Base-by-base conservation (phyloP, 2,113 vertebrate genomes). In the Rhinoptilus africanus region DNA sequence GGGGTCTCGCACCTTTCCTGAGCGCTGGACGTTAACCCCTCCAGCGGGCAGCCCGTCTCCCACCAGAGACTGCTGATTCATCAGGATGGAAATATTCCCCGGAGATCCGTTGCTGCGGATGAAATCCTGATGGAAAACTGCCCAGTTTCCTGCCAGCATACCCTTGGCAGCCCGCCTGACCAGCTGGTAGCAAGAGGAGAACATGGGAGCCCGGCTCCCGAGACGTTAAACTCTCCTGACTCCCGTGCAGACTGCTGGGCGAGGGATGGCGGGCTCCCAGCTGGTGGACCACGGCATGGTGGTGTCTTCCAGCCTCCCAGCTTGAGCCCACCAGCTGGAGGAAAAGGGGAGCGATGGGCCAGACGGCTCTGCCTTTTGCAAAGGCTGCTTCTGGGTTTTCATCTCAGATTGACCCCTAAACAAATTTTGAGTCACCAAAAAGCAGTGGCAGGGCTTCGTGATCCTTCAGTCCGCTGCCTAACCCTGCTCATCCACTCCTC, bases 181-280 rank as follows among this genome's bases (percentile, higher is more conserved):
- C 96, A 97, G 96, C 94, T 97, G 96, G 96, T 62, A 92, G 94
- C 89, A 96, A 96, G 92, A 62, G 87, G 73, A 95, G 94, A 82
- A 94, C 92, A 85, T 93, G 89, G 94, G 94, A 97, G 93, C 73
- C 77, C 4, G 1, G 86, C 72, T 97, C 72, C 86, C 2, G 35
- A 45, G 93, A 64, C 14, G 4, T 64, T 77, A 12, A 84, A 80
- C 68, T 54, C 73, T 50, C 76, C 51, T 1, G 26, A 35, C 68
- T 93, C 64, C 93, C 2, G 23, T 84, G 89, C 86, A 89, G 91
- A 39, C 18, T 0, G 12, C 81, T 23, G 78, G 74, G 66, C 0
- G 2, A 83, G 75, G 88, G n/a, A 66, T 6, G 18, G 68, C 0
- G 2, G 72, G 74, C 8, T 95, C 89, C 91, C 96, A 95, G 96